Percentiles rank a stretch among this genome's conserved stretches.
phyloP scores from a whole-genome alignment of 2,113 vertebrate species.

The Cynocephalus volans region DNA sequence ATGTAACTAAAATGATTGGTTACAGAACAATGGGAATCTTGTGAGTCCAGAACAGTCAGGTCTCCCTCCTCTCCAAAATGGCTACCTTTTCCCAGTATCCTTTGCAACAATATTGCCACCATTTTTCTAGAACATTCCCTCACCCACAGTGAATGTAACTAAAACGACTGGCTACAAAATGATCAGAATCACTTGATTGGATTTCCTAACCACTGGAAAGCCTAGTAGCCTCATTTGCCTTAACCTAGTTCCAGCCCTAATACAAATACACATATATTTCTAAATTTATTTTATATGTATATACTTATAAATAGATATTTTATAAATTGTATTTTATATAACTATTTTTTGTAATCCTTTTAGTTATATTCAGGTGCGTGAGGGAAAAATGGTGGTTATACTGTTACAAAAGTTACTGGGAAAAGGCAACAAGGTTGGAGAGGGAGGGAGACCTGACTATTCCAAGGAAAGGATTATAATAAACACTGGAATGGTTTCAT shows the following conservation, averaged over 20 bases:
- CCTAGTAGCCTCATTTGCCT: background rate
- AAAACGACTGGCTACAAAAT: constrained; percentile 25
- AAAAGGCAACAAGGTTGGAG: background rate
- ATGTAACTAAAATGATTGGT: background rate
- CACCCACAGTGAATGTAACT: background rate
- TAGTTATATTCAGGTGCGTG: background rate
- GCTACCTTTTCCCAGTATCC: background rate
- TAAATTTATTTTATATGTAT: too few species aligned
- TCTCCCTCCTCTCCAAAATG: background rate
- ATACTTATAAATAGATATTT: too few species aligned
- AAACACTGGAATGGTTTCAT: background rate
- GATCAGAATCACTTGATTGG: background rate
- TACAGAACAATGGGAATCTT: background rate
- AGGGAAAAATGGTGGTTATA: background rate
- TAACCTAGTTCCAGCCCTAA: background rate
- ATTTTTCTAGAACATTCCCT: background rate
- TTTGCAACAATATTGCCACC: background rate
- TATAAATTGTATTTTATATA: too few species aligned
- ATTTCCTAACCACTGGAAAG: background rate
- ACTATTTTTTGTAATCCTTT: background rate
- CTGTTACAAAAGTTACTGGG: background rate
- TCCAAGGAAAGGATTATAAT: background rate
- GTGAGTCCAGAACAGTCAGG: background rate
- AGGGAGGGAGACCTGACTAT: background rate
- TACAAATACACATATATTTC: background rate